Base-by-base conservation (phyloP, 2,113 vertebrate species). In the Odocoileus hemionus region DNA sequence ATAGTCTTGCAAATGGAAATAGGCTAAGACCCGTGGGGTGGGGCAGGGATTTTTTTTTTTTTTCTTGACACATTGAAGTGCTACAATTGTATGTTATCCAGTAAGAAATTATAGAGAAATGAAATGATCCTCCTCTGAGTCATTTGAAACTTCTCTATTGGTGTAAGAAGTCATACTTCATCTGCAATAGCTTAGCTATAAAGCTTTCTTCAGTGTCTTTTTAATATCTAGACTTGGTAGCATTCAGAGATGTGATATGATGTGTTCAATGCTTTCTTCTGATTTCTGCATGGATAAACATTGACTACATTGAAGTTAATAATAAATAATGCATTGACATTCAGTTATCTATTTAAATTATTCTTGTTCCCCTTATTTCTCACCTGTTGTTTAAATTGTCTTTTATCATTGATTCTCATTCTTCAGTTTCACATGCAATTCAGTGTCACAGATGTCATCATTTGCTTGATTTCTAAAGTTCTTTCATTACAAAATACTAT, bases 251-350 rank as follows among this genome's bases (percentile, higher is more conserved):
- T 13, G 0, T 88, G 25, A 57, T 78, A 89, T 64, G 76, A 78
- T n/a, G 91, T 79, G 28, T 84, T 82, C 79, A 97, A 45, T 8
- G 79, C 2, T 89, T 89, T 78, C 45, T 90, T 95, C 70, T 78
- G 76, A 94, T 86, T 86, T 94, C 33, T 93, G 3, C 15, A 6
- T 93, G 23, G 7, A 28, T 50, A 97, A 96, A 85, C 14, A 50
- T 92, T 94, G 16, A 84, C 8, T 93, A 94, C 91, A 95, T 70
- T 91, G 10, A 91, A 70, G 4, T 86, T 92, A 94, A 87, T 87
- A 87, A 96, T 92, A 87, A 95, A 97, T 84, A 82, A 76, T 90
- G 33, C 5, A 84, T 84, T 86, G 58, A 52, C 50, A 96, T 70
- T 91, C 36, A 96, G 25, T 88, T 82, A 96, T 45, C 13, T 54